phyloP scores from a whole-genome alignment of 92 coral and sea anemone genomes.

The Epizoanthus scotinus region DNA sequence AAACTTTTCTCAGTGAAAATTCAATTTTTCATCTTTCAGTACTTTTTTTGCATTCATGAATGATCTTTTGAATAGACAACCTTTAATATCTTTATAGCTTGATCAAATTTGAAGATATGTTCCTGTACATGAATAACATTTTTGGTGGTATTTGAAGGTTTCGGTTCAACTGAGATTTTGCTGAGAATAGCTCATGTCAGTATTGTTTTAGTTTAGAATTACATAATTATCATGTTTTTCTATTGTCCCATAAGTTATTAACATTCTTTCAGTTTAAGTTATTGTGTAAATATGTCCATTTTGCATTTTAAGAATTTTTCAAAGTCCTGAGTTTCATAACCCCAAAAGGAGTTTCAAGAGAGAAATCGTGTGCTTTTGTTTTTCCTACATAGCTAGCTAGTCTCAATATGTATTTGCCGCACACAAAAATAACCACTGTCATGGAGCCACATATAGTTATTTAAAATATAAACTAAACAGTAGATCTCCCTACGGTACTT shows the following conservation, averaged over 20 bases:
- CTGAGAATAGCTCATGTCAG: not conserved
- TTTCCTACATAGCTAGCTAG: no score
- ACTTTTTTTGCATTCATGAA: no score
- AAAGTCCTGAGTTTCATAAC: not conserved
- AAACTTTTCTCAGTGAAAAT: not conserved
- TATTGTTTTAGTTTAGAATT: not conserved
- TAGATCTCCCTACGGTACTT: no score
- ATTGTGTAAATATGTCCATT: not conserved
- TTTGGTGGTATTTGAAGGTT: no score
- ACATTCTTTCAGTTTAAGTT: constrained; percentile 3
- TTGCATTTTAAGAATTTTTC: not conserved
- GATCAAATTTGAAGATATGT: not conserved
- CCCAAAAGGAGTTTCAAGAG: not conserved
- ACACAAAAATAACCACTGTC: no score
- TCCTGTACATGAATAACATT: not conserved
- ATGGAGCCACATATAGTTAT: no score
- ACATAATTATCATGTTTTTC: not conserved
- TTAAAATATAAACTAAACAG: no score
- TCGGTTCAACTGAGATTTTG: not conserved
- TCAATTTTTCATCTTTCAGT: not conserved
- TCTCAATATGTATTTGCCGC: no score
- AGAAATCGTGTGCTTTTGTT: no score
- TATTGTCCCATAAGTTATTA: not conserved
- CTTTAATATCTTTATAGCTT: not conserved
- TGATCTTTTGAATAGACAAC: no score